phyloP scores from a whole-genome alignment of 2,888 invertebrate species.

The Heliconius cydno region DNA sequence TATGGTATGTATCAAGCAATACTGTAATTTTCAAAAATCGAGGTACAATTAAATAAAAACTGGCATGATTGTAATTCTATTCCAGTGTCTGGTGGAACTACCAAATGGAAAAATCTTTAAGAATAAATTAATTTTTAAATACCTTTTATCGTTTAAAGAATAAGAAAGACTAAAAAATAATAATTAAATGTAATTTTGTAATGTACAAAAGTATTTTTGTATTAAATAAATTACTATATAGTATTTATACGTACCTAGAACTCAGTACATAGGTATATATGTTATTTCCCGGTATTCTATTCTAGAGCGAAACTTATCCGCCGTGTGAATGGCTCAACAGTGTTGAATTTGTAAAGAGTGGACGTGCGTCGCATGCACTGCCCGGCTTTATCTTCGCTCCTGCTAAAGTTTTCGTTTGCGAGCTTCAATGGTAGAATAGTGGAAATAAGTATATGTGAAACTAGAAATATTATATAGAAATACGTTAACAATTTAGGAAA shows the following conservation, averaged over 20 bases:
- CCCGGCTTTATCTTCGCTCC: conserved; percentile 74
- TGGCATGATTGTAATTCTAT: too few relatives aligned
- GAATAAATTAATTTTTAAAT: too few relatives aligned
- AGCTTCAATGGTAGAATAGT: conserved; percentile 46
- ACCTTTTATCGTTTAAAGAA: too few relatives aligned
- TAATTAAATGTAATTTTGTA: too few relatives aligned
- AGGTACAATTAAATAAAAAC: too few relatives aligned
- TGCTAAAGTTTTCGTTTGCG: conserved; percentile 63
- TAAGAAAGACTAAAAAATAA: too few relatives aligned
- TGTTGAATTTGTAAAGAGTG: conserved; percentile 80
- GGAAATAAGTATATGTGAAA: conserved; percentile 26
- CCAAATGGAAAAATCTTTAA: too few relatives aligned
- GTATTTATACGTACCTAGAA: not conserved
- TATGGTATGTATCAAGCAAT: too few relatives aligned
- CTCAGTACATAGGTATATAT: not conserved
- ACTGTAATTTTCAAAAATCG: too few relatives aligned
- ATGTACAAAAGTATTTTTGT: not conserved
- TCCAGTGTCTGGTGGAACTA: too few relatives aligned
- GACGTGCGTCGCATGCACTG: conserved; percentile 78
- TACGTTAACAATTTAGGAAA: not conserved
- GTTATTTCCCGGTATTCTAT: conserved; percentile 3
- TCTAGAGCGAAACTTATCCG: conserved; percentile 71
- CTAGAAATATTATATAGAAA: not conserved
- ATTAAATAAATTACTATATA: not conserved
- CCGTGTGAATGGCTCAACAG: conserved; percentile 73